Evolutionary conservation across 1,140 invertebrate genomes (phyloP), one percentile per base, ranked within the genome.

Genomic region (Eueides isabella): DNA sequence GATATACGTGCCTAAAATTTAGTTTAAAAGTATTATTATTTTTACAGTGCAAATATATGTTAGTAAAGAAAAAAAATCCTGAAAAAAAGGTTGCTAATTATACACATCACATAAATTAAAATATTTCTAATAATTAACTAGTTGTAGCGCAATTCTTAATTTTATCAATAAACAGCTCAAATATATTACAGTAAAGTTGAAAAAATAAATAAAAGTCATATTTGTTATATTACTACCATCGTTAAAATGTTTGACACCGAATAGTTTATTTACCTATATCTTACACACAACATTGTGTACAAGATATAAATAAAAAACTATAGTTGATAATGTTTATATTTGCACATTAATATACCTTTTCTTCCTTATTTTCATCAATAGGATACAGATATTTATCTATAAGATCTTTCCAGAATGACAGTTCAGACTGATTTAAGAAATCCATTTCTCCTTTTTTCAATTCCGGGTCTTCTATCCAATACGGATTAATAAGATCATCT

Each of bases 331-430:
- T 19, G 35, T 16, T 38, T 38, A 38, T 38, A 38, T 38, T 38
- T 38, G 14, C 16, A 16, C 14, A 26, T 23, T 6, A 11, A 2
- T 26, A 86, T 96, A 98, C 97, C 96, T 99, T 96, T 88, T 98
- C 97, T 28, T 96, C 95, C 82, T 98, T 97, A 87, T 99, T 97
- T 83, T 98, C 97, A 85, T 98, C 97, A 76, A 99, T 97, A 19
- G 98, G 98, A 88, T 96, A 97, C 5, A 99, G 94, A 94, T 99
- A 99, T 90, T 98, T 98, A 62, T 97, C 97, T 66, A 99, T 95
- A 14, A 99, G 93, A 77, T 99, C 98, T 87, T 97, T 98, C 98
- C 98, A 99, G 88, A 99, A 99, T 48, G 95, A 94, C 62, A 97
- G 95, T 93, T 99, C 98, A 38, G 96, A 94, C 74, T 96, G 96